A percentile compares a stretch with the other conserved stretches of the same genome.
Conservation (phyloP, 1,140 invertebrate species). For the Neodiprion virginianus region DNA sequence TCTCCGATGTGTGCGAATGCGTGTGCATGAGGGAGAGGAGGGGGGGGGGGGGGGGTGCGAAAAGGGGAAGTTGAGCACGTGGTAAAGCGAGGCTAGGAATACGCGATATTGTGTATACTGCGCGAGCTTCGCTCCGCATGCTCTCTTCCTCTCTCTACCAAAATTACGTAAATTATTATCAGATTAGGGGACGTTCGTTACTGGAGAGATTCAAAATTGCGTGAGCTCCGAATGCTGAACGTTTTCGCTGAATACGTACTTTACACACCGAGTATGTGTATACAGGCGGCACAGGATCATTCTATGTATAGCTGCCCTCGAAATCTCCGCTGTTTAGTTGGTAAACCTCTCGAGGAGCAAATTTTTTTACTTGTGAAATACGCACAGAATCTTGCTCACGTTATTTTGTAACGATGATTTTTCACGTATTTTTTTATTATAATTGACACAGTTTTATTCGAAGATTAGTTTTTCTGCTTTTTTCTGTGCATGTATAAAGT, state of each 20-base stretch:
- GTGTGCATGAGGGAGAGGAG: constrained; percentile 13
- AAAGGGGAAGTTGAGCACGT: background rate
- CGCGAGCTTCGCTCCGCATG: background rate
- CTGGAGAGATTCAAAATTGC: constrained; percentile 44
- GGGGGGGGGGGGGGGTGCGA: background rate
- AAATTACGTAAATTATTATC: constrained; percentile 46
- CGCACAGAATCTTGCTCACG: too few species aligned
- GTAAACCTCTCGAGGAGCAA: too few species aligned
- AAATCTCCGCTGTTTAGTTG: too few species aligned
- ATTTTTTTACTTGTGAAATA: too few species aligned
- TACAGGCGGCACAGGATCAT: too few species aligned
- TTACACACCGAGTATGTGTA: background rate
- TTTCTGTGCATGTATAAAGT: too few species aligned
- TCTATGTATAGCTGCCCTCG: too few species aligned
- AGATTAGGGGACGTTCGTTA: constrained; percentile 49
- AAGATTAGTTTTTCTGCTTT: too few species aligned
- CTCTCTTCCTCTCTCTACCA: constrained; percentile 30
- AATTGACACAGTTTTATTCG: too few species aligned
- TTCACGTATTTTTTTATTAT: too few species aligned
- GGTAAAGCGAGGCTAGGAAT: constrained; percentile 39
- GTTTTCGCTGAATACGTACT: constrained; percentile 1
- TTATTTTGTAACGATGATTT: too few species aligned
- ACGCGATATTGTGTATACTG: constrained; percentile 40
- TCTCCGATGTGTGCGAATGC: constrained; percentile 28
- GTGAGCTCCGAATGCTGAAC: constrained; percentile 41